These are phyloP conservation scores for Gonocerus acuteangulatus DNA, from an alignment of 2,888 invertebrate species.

Conservation along the genomic window DNA sequence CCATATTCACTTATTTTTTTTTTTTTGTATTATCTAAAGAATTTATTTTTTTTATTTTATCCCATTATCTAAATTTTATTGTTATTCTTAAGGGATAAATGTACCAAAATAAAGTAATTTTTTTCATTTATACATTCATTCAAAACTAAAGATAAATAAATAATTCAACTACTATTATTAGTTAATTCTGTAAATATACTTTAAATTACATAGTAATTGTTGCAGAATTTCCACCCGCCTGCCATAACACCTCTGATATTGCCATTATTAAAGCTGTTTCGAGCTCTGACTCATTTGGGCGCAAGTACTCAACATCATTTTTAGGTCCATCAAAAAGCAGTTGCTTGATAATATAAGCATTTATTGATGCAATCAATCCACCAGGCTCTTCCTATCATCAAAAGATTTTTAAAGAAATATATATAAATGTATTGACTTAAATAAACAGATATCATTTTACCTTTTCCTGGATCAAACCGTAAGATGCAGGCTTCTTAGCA, in stretches of 20 bases:
- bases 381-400: conserved; percentile 47
- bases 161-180: no score
- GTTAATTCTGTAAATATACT: no score
- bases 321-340: conserved; percentile 42
- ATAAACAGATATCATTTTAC: conserved; percentile 16
- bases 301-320: conserved; percentile 7
- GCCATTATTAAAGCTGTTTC: conserved; percentile 26
- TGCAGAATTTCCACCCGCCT: conserved; percentile 27
- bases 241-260: conserved; percentile 30
- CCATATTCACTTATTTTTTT: no score
- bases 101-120: no score
- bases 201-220: conserved; percentile 30
- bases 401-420: no score
- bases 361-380: conserved; percentile 49
- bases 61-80: no score
- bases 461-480: conserved; percentile 32
- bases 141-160: no score
- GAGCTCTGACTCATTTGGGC: conserved; percentile 26
- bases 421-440: not conserved
- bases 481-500: conserved; percentile 27
- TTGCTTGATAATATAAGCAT: conserved; percentile 46
- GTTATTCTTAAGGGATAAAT: no score
- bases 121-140: no score
- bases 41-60: no score
- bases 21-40: no score